Evolutionary conservation across 2,113 vertebrate species (phyloP), one percentile per base, ranked within the genome.

Genomic region (Ranitomeya imitator): DNA sequence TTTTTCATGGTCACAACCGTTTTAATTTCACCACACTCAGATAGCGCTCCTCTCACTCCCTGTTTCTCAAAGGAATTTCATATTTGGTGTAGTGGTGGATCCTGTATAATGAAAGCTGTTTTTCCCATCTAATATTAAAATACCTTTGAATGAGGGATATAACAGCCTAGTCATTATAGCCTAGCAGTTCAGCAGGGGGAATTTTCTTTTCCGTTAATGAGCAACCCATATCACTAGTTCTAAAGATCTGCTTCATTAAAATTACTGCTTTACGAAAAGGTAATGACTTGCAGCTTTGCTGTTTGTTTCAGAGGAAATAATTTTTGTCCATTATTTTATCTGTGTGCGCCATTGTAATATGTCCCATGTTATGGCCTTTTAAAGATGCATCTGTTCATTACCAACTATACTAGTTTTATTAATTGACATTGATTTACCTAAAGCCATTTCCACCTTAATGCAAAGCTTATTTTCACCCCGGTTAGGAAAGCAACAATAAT

Each of bases 241-340:
- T 91, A 90, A 95, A 93, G 92, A 92, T 92, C 90, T 92, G 86
- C 91, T 90, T 93, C 93, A 92, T 94, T 95, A 95, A 91, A 91
- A 85, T 73, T 92, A 86, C 90, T 92, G 90, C 90, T 93, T 92
- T 91, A 90, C 92, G 92, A 90, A 92, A 90, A 91, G 77, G 51
- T 93, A 93, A 93, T 92, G 89, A 89, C 90, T 92, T 92, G 88
- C 61, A 90, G 85, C 86, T 93, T 93, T 93, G 91, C 74, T 91
- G 52, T 91, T 93, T 93, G 88, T 91, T 94, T 90, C 82, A 90
- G 45, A 88, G 87, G 91, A 92, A 89, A 92, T 93, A 89, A 92
- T 93, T 92, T 94, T 91, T 87, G 90, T 60, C 93, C 87, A 91
- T 94, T 93, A 93, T 91, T 91, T 21, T 91, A 88, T 86, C 89